Percentiles rank a stretch among this genome's conserved stretches.
These are phyloP conservation scores for Morone saxatilis DNA, from an alignment of 2,113 vertebrate species.

Conservation along the genomic window DNA sequence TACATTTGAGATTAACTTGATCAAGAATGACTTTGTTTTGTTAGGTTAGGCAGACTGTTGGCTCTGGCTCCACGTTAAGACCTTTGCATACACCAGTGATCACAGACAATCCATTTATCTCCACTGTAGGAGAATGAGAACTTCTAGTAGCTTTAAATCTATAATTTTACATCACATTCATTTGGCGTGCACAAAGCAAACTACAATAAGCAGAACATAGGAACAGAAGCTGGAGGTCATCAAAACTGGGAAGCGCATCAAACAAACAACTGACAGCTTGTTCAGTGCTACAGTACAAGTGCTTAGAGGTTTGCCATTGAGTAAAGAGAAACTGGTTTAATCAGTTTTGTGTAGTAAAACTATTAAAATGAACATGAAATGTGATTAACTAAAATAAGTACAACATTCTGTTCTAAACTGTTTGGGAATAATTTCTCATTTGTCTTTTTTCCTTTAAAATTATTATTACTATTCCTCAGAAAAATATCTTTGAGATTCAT, in stretches of 20 bases:
- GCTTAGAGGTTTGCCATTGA: background rate
- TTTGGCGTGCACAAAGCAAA: background rate
- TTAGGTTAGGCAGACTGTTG: background rate
- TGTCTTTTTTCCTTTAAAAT: background rate
- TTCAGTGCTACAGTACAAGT: background rate
- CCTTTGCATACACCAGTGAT: background rate
- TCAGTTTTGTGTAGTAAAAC: background rate
- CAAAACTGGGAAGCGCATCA: background rate
- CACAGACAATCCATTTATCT: background rate
- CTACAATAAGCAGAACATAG: background rate
- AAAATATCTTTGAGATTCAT: background rate
- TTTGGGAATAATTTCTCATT: background rate
- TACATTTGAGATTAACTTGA: background rate
- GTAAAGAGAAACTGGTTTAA: background rate
- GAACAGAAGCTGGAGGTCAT: background rate
- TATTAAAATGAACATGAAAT: background rate
- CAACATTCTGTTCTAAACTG: background rate
- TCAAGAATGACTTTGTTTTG: constrained; percentile 5
- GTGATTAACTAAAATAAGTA: background rate
- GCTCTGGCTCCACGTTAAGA: background rate
- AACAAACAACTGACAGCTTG: background rate
- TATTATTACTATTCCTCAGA: background rate
- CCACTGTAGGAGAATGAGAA: background rate
- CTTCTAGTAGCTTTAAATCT: background rate
- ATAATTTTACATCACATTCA: background rate